A percentile compares a stretch with the other conserved stretches of the same genome.
phyloP scores from a whole-genome alignment of 2,888 invertebrate genomes.

The Chloroclystis v-ata region DNA sequence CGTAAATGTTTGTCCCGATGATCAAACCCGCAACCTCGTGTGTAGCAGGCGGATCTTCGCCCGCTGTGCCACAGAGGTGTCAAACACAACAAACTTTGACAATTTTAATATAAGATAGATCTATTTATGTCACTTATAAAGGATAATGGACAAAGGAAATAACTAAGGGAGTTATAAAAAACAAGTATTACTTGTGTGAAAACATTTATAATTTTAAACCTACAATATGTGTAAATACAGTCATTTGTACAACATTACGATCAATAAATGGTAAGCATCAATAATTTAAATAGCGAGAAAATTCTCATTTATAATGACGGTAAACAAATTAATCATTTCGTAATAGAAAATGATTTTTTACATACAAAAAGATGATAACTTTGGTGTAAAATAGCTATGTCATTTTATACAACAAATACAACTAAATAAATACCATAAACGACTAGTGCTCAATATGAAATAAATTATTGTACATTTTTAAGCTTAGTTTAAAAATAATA shows the following conservation, averaged over 20 bases:
- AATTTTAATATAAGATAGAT: too few species aligned
- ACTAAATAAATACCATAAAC: constrained; percentile 29
- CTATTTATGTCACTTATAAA: too few species aligned
- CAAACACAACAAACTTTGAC: too few species aligned
- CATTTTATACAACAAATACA: constrained; percentile 37
- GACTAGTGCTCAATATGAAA: constrained; percentile 41
- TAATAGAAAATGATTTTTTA: constrained; percentile 2
- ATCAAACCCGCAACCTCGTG: too few species aligned
- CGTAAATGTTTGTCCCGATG: too few species aligned
- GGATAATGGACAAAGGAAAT: too few species aligned
- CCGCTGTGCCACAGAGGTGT: too few species aligned
- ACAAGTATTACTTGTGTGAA: constrained; percentile 42
- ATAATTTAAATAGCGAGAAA: neutral
- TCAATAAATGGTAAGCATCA: constrained; percentile 20
- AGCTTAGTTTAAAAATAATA: neutral
- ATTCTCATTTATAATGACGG: too few species aligned
- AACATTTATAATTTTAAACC: constrained; percentile 58
- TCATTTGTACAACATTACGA: constrained; percentile 49
- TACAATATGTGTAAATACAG: constrained; percentile 59
- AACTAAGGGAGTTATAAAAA: too few species aligned
- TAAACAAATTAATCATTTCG: neutral
- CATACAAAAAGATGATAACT: constrained; percentile 7
- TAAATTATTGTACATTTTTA: constrained; percentile 20
- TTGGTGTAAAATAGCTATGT: constrained; percentile 34
- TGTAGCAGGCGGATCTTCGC: too few species aligned